Base-by-base conservation (phyloP, 2,113 vertebrate genomes). In the Embiotoca jacksoni region DNA sequence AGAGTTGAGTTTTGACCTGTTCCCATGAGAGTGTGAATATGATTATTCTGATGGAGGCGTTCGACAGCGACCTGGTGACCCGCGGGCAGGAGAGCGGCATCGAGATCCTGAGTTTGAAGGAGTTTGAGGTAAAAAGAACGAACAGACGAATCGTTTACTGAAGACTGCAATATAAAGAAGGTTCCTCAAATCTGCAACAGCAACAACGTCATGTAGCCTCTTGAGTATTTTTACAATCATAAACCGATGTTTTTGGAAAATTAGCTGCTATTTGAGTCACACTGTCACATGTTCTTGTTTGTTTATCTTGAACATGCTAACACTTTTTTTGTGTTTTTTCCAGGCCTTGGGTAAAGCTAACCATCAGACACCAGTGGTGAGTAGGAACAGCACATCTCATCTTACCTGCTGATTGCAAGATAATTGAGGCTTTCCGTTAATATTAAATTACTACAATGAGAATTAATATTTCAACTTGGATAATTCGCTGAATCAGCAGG, bases 41-140 rank as follows among this genome's bases (percentile, higher is more conserved):
- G 1, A 86, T 99, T 11, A 83, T 98, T 53, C 56, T 99, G 66
- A 97, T 99, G 89, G 96, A 98, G 49, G 44, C 92, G 31, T 96
- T 95, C 52, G 93, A 95, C 6, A 33, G 3, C 0, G 96, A 97
- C 11, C 94, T 99, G 54, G 90, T 94, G 57, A 86, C 94, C 10
- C 92, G 83, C 52, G 97, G 94, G 78, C 90, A 93, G 66, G 94
- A 96, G 52, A 93, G 85, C 53, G 96, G 95, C 2, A 93, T 99
- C 0, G 95, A 97, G 54, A 7, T 99, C n/a, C n/a, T n/a, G n/a
- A n/a, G n/a, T n/a, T n/a, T 99, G 82, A 96, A 87, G 82, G 92
- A 96, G 6, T 37, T 98, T 56, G 97, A 98, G 96, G 98, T 98
- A 77, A 94, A 91, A 60, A 36, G 23, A 31, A 44, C 14, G n/a